A percentile compares a stretch with the other conserved stretches of the same genome.
These are phyloP conservation scores for Polyommatus iphigenia DNA, from an alignment of 2,888 invertebrate species.

Conservation along the genomic window DNA sequence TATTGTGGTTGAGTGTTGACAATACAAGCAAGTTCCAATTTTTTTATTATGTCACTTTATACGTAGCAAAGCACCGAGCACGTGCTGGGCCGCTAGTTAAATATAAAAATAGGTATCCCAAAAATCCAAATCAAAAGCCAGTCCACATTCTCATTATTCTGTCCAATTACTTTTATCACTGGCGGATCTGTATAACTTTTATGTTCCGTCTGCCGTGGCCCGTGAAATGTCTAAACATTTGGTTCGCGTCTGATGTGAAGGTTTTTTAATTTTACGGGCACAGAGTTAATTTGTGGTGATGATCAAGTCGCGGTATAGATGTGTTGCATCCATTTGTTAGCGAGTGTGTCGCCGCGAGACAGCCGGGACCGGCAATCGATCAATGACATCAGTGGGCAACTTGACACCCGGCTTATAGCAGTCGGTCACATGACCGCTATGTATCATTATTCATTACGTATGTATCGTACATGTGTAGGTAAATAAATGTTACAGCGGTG, in stretches of 20 bases:
- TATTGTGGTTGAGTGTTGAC: too few relatives aligned
- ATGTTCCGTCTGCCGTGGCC: conserved; percentile 23
- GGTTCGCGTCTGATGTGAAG: conserved; percentile 45
- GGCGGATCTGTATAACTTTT: conserved; percentile 17
- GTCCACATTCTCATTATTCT: conserved; percentile 17
- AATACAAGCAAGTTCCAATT: too few relatives aligned
- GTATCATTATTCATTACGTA: neutral
- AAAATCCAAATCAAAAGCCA: conserved; percentile 25
- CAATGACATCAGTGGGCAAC: conserved; percentile 58
- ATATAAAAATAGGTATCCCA: neutral
- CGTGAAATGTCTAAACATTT: conserved; percentile 39
- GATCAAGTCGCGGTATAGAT: conserved; percentile 28
- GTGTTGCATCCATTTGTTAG: conserved; percentile 42
- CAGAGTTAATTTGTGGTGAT: conserved; percentile 46
- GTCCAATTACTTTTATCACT: conserved; percentile 22
- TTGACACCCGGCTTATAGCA: conserved; percentile 49
- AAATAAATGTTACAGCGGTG: neutral
- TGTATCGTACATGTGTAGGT: neutral
- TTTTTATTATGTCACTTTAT: too few relatives aligned
- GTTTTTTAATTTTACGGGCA: conserved; percentile 60
- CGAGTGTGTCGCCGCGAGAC: conserved; percentile 37
- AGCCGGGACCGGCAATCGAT: conserved; percentile 53
- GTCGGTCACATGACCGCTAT: conserved; percentile 34
- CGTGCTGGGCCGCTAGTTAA: neutral
- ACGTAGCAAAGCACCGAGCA: too few relatives aligned